Conservation (phyloP, 2,888 invertebrate species). For the Girardia tigrina region DNA sequence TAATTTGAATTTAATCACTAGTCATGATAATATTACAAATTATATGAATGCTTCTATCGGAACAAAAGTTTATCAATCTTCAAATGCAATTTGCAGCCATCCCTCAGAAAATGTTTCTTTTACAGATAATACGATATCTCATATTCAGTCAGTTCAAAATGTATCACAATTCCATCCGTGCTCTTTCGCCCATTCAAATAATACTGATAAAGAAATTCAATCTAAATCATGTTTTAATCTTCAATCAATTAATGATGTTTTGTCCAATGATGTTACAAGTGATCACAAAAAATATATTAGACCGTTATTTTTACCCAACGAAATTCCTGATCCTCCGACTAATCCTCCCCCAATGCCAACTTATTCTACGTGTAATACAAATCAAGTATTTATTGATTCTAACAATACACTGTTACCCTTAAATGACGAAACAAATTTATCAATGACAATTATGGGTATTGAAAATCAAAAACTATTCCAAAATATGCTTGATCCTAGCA, state of each 20-base stretch:
- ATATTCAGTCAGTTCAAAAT: not conserved
- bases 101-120: not conserved
- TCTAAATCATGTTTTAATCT: constrained; percentile 11
- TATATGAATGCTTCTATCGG: not conserved
- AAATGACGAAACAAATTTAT: constrained; percentile 1
- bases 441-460: not conserved
- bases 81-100: not conserved
- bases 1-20: not conserved
- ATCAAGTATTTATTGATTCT: not conserved
- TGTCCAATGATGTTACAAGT: not conserved
- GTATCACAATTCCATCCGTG: constrained; percentile 11
- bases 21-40: not conserved
- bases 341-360: constrained; percentile 14
- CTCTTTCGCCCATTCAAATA: not conserved
- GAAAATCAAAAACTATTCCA: constrained; percentile 4
- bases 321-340: constrained; percentile 6
- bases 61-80: not conserved
- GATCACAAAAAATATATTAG: constrained; percentile 5
- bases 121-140: not conserved
- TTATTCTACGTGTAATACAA: not conserved
- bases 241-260: not conserved
- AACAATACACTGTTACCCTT: not conserved
- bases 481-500: not conserved
- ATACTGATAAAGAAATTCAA: not conserved
- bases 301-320: not conserved